Evolutionary conservation across 2,797 vertebrate genomes (phyloP).

Genomic region (Erethizon dorsatum): DNA sequence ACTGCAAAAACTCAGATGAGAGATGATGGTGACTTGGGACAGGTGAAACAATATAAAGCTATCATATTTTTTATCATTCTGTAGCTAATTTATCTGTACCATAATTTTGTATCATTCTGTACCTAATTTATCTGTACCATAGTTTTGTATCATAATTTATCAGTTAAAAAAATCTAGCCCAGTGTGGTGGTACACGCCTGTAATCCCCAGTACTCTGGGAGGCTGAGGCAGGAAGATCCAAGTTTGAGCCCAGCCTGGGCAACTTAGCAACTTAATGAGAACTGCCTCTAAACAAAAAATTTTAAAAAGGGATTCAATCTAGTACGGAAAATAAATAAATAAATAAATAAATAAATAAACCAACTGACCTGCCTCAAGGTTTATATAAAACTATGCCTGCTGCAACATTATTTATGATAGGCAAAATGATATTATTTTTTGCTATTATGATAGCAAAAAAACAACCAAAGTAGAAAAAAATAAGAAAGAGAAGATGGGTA

Average conservation of each 20-base stretch:
- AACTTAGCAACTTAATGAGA: background rate
- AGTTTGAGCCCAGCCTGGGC: background rate
- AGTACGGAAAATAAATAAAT: background rate
- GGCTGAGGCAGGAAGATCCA: background rate
- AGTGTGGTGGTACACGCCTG: background rate
- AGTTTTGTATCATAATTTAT: background rate
- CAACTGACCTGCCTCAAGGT: background rate
- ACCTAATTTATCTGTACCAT: background rate
- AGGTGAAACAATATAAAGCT: background rate
- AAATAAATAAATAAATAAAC: background rate
- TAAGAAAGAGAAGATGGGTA: slow-evolving; percentile 38
- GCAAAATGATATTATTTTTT: background rate
- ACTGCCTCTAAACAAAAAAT: background rate
- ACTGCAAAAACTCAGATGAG: background rate
- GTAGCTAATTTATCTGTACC: background rate
- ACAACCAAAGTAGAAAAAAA: slow-evolving; percentile 29
- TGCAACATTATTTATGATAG: slow-evolving; percentile 57
- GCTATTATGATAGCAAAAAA: background rate
- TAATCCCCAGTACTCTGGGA: background rate
- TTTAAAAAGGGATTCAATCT: background rate
- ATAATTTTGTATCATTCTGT: background rate
- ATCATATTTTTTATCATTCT: background rate
- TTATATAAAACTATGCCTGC: slow-evolving; percentile 36
- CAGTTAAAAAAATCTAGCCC: background rate
- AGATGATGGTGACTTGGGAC: background rate